Conservation (phyloP, 1,140 invertebrate genomes). For the Popillia japonica region DNA sequence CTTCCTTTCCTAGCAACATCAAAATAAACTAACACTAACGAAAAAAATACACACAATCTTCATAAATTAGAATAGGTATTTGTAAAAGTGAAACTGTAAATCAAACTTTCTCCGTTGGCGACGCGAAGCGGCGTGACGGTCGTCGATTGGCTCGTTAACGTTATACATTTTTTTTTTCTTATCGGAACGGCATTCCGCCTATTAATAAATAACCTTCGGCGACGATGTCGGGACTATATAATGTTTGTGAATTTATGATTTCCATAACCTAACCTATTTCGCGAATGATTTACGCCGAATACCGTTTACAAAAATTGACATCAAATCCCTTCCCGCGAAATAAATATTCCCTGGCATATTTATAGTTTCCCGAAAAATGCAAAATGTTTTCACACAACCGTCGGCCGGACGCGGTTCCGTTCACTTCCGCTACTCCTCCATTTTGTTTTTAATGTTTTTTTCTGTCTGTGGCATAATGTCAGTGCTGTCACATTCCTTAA, state of each 20-base stretch:
- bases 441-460: not conserved
- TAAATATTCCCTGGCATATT: slow-evolving; percentile 52
- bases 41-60: no score
- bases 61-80: no score
- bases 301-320: slow-evolving; percentile 52
- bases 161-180: slow-evolving; percentile 19
- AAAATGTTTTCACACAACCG: slow-evolving; percentile 47
- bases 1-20: no score
- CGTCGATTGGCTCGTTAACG: not conserved
- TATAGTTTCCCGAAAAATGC: slow-evolving; percentile 53
- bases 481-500: not conserved
- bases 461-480: not conserved
- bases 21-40: no score
- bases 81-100: no score
- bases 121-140: no score
- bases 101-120: no score
- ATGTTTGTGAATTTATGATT: slow-evolving; percentile 42
- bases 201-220: slow-evolving; percentile 25
- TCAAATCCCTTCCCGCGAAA: slow-evolving; percentile 49
- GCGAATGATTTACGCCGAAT: slow-evolving; percentile 42
- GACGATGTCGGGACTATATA: slow-evolving; percentile 30
- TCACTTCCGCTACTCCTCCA: slow-evolving; percentile 40
- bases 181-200: not conserved
- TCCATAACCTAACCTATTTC: slow-evolving; percentile 39
- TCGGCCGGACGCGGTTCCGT: slow-evolving; percentile 38